A percentile compares a stretch with the other conserved stretches of the same genome.
These are phyloP conservation scores for Napeogenes sylphis DNA, from an alignment of 2,888 invertebrate genomes.

Conservation along the genomic window DNA sequence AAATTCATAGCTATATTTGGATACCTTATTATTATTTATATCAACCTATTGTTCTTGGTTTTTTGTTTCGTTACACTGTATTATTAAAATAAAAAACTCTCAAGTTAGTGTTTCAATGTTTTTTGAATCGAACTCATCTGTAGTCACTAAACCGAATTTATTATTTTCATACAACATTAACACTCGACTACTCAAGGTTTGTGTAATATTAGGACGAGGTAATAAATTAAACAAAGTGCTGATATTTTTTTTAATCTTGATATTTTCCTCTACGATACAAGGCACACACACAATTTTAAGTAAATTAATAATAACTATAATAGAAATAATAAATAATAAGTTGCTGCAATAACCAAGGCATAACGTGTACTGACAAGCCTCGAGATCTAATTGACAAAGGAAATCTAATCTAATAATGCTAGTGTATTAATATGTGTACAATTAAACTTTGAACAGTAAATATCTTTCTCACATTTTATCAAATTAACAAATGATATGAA, in stretches of 20 bases:
- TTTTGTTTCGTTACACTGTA: too few species aligned
- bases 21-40: too few species aligned
- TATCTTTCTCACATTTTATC: conserved; percentile 33
- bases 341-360: conserved; percentile 57
- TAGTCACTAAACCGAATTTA: too few species aligned
- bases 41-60: too few species aligned
- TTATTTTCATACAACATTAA: too few species aligned
- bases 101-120: too few species aligned
- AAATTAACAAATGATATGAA: conserved; percentile 60
- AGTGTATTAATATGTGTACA: conserved; percentile 35
- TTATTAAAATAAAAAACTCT: too few species aligned
- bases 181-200: neutral
- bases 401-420: conserved; percentile 53
- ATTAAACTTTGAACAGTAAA: conserved; percentile 32
- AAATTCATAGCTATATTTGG: too few species aligned
- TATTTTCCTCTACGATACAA: conserved; percentile 82
- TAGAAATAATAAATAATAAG: conserved; percentile 68
- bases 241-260: conserved; percentile 80
- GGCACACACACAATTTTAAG: conserved; percentile 83
- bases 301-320: conserved; percentile 71
- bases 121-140: too few species aligned
- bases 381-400: conserved; percentile 53
- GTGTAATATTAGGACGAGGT: neutral
- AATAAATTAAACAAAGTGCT: conserved; percentile 56
- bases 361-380: conserved; percentile 44